Percentiles rank a stretch among this genome's conserved stretches.
Evolutionary conservation across 2,797 vertebrate genomes (phyloP).

Genomic region (Champsocephalus gunnari): DNA sequence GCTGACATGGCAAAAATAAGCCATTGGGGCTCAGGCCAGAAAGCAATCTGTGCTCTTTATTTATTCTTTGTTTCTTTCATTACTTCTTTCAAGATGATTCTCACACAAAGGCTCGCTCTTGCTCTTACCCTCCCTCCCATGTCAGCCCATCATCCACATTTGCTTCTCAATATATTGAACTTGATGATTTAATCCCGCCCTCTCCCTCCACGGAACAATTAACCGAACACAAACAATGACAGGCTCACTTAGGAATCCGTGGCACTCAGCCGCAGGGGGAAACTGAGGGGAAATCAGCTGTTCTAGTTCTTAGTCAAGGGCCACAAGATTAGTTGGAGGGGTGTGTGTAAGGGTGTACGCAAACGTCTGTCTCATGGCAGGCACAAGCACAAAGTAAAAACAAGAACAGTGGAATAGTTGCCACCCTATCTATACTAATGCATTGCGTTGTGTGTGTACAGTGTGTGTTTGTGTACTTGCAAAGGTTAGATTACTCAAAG

Average conservation of each 20-base stretch:
- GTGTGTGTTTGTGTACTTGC: conserved; percentile 6
- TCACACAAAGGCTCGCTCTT: conserved; percentile 52
- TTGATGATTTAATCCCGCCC: conserved; percentile 77
- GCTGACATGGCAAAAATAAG: conserved; percentile 71
- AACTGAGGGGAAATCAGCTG: conserved; percentile 77
- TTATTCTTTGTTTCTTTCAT: conserved; percentile 68
- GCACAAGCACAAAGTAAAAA: conserved; percentile 43
- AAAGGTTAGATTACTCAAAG: conserved; percentile 21
- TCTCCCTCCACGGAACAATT: conserved; percentile 76
- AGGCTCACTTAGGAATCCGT: conserved; percentile 75
- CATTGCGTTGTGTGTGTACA: no score
- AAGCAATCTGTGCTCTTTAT: conserved; percentile 70
- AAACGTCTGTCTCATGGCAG: conserved; percentile 12
- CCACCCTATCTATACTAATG: conserved; percentile 25
- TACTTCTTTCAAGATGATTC: conserved; percentile 67
- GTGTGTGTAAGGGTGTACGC: conserved; percentile 19
- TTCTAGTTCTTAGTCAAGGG: conserved; percentile 64
- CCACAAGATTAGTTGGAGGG: conserved; percentile 62
- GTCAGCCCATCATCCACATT: conserved; percentile 67
- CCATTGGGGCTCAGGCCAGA: conserved; percentile 59
- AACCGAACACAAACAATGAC: conserved; percentile 80
- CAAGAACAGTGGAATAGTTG: conserved; percentile 55
- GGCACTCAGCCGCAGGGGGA: conserved; percentile 69
- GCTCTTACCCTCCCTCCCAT: conserved; percentile 51
- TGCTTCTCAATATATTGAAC: conserved; percentile 75